A percentile compares a stretch with the other conserved stretches of the same genome.
Evolutionary conservation across 2,888 invertebrate genomes (phyloP).

Genomic region (Thymelicus acteon): DNA sequence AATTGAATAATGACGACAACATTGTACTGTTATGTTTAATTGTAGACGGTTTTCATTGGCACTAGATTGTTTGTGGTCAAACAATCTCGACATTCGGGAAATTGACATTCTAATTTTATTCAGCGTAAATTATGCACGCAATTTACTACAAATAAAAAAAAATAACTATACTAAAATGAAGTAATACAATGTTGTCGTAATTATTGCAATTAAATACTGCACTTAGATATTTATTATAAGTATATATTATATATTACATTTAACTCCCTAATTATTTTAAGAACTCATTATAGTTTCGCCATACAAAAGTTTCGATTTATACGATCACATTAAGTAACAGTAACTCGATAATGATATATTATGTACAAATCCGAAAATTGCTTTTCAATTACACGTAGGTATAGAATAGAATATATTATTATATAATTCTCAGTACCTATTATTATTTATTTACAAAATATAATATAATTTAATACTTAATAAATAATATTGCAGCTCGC

Average conservation of each 20-base stretch:
- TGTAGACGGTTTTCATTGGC: slow-evolving; percentile 32
- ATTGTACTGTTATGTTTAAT: slow-evolving; percentile 25
- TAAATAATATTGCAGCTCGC: slow-evolving; percentile 79
- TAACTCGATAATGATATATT: slow-evolving; percentile 66
- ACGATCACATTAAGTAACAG: slow-evolving; percentile 79
- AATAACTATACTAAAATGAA: slow-evolving; percentile 22
- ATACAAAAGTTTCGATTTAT: slow-evolving; percentile 67
- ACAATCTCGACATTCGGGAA: slow-evolving; percentile 11
- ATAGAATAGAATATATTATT: slow-evolving; percentile 57
- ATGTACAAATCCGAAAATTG: slow-evolving; percentile 79
- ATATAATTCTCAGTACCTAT: slow-evolving; percentile 52
- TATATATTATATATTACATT: slow-evolving; percentile 23
- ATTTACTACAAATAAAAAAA: slow-evolving; percentile 13
- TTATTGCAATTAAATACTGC: slow-evolving; percentile 25
- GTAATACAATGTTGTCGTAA: slow-evolving; percentile 32
- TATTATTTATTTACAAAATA: slow-evolving; percentile 68
- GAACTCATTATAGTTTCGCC: slow-evolving; percentile 27
- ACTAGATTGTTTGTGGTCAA: slow-evolving; percentile 10
- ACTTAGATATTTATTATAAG: slow-evolving; percentile 20
- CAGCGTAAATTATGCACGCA: slow-evolving; percentile 20
- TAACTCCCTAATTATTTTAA: slow-evolving; percentile 18
- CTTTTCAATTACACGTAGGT: slow-evolving; percentile 64
- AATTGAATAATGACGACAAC: slow-evolving; percentile 26
- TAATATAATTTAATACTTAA: slow-evolving; percentile 70
- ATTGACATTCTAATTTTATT: slow-evolving; percentile 2